Base-by-base conservation (phyloP, 1,140 invertebrate species). In the Aporrectodea caliginosa region DNA sequence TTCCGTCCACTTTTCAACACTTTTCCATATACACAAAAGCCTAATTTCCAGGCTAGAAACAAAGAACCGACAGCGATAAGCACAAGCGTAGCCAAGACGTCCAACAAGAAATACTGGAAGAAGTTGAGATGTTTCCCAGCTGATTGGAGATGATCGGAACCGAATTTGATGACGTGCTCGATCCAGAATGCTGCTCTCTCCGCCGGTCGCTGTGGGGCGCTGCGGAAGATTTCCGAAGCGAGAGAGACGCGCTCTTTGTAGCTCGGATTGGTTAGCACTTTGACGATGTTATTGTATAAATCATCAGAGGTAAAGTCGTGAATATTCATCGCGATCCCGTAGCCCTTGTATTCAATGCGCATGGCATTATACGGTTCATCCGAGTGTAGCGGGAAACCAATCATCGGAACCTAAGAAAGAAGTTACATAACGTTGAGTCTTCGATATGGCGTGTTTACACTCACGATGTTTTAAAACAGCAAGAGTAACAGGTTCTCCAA, bases 291-390 rank as follows among this genome's bases (percentile, higher is more conserved):
- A 27, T 6, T 14, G 6, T 14, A 12, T 31, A 72, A 27, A 72
- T 6, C 70, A 6, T 72, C 70, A 12, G n/a, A 6, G 6, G n/a
- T 72, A 27, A 72, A 72, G 22, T 58, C 43, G 43, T 58, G 6
- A 58, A 58, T 58, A 32, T 82, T 77, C 76, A 82, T 78, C 16
- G 31, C n/a, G 35, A 35, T 68, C 14, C 81, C 74, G 29, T 43
- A 80, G n/a, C 86, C 85, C 78, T 84, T 86, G 32, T 84, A 70
- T 78, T 81, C 76, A 1, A 86, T 85, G 34, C 86, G 35, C 77
- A 84, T 83, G 14, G 85, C 83, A 80, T 87, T 87, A 32, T 85
- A 84, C 35, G 81, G 83, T 77, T 85, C 84, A 73, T 85, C 84
- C 16, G 78, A 83, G 29, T 84, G 83, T 1, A 85, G 77, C 12